These are phyloP conservation scores for Parnassius mnemosyne DNA, from an alignment of 2,888 invertebrate genomes.

Conservation along the genomic window DNA sequence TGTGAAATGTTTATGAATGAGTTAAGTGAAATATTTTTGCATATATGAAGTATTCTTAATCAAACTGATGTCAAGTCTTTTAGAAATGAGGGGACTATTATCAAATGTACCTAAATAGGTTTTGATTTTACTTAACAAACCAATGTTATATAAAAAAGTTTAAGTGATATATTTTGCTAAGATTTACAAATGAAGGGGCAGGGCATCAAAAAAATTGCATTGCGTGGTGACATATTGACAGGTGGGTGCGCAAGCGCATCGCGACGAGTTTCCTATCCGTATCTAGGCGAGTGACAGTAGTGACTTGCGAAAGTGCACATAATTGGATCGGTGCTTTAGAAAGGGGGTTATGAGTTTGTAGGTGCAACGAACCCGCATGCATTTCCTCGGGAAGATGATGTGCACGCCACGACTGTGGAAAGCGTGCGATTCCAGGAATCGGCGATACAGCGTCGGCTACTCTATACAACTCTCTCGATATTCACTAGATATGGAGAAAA, in stretches of 20 bases:
- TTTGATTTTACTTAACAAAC: no score
- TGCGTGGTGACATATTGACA: constrained; percentile 41
- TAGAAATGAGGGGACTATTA: no score
- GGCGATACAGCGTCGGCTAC: constrained; percentile 44
- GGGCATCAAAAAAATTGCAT: constrained; percentile 39
- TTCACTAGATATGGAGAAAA: constrained; percentile 60
- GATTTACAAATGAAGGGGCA: no score
- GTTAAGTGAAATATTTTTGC: no score
- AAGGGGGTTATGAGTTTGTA: constrained; percentile 81
- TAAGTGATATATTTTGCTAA: no score
- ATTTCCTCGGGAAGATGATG: constrained; percentile 77
- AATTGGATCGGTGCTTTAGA: constrained; percentile 80
- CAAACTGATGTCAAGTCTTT: no score
- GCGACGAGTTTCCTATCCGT: constrained; percentile 74
- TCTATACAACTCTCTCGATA: constrained; percentile 52
- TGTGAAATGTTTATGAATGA: no score
- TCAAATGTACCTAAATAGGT: no score
- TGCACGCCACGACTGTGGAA: constrained; percentile 60
- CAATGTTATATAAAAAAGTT: no score
- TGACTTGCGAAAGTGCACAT: constrained; percentile 81
- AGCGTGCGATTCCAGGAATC: constrained; percentile 74
- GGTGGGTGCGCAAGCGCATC: constrained; percentile 67
- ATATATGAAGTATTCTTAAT: no score
- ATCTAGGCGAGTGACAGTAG: constrained; percentile 80
- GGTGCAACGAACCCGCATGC: constrained; percentile 78